Evolutionary conservation across 1,140 invertebrate genomes (phyloP).

Genomic region (Chrysoperla carnea): DNA sequence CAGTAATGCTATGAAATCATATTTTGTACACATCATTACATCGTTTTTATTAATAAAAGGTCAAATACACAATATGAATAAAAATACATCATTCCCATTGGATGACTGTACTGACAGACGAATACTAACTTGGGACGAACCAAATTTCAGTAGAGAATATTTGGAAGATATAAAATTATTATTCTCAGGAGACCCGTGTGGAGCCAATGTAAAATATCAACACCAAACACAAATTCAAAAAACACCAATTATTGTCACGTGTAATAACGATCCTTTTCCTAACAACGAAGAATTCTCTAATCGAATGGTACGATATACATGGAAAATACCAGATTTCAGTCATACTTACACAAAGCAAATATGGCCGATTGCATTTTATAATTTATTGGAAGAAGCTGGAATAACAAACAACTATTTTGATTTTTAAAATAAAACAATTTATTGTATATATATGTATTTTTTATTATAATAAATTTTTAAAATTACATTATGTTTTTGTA

Average conservation of each 20-base stretch:
- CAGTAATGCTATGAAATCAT: too few species aligned
- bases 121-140: neutral
- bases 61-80: neutral
- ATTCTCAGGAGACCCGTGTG: neutral
- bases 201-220: neutral
- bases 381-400: too few species aligned
- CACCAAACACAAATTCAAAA: neutral
- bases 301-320: neutral
- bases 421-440: too few species aligned
- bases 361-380: too few species aligned
- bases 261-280: neutral
- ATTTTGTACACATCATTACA: neutral
- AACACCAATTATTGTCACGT: neutral
- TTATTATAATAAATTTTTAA: too few species aligned
- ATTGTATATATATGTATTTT: too few species aligned
- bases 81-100: neutral
- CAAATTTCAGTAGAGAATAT: neutral
- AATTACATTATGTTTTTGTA: too few species aligned
- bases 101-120: neutral
- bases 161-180: neutral
- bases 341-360: too few species aligned
- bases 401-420: too few species aligned
- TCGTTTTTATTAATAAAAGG: neutral
- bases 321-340: too few species aligned
- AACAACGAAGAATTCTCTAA: neutral